Percentiles rank a stretch among this genome's conserved stretches.
phyloP scores from a whole-genome alignment of 2,797 vertebrate genomes.

The Sitta carolinensis region DNA sequence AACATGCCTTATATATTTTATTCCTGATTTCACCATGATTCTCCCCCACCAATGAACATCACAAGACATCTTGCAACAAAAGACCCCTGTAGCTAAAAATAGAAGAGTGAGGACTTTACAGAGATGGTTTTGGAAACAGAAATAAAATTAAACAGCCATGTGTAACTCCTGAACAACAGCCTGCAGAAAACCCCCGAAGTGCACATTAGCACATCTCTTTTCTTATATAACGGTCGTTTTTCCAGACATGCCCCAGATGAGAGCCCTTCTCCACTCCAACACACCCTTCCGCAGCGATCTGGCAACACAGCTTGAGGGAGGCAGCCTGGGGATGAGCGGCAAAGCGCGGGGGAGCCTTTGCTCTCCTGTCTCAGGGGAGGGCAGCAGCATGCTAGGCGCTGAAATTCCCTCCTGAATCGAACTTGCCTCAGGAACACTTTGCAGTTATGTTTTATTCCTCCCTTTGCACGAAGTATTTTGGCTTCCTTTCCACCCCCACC shows the following conservation, averaged over 20 bases:
- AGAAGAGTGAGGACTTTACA: constrained; percentile 50
- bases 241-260: constrained; percentile 38
- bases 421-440: not conserved
- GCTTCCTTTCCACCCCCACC: not conserved
- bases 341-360: not conserved
- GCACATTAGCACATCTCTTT: constrained; percentile 38
- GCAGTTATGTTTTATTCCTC: not conserved
- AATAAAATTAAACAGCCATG: constrained; percentile 52
- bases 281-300: not conserved
- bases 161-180: constrained; percentile 60
- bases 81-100: constrained; percentile 26
- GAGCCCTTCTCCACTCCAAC: not conserved
- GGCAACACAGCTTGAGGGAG: not conserved
- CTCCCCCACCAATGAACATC: not conserved
- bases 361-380: not conserved
- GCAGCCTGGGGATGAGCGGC: not conserved
- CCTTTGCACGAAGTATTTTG: not conserved
- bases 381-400: not conserved
- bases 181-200: constrained; percentile 47
- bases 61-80: constrained; percentile 22
- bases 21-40: not conserved
- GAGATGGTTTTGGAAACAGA: constrained; percentile 28
- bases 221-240: constrained; percentile 38
- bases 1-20: not conserved
- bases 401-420: not conserved